A percentile compares a stretch with the other conserved stretches of the same genome.
Evolutionary conservation across 2,113 vertebrate genomes (phyloP).

Genomic region (Pampusana beccarii): DNA sequence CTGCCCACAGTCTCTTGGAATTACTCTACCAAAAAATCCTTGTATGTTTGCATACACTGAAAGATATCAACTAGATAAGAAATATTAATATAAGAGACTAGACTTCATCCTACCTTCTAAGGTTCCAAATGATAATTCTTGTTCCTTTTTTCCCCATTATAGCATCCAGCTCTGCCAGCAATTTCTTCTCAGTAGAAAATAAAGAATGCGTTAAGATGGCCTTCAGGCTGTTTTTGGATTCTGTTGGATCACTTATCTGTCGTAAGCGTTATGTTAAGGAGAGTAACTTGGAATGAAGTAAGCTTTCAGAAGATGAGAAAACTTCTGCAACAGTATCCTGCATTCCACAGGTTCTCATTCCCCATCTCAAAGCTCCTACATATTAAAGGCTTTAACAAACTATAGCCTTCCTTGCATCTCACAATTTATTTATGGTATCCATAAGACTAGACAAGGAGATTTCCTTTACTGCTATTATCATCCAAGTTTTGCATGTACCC

Average conservation of each 20-base stretch:
- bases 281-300: neutral
- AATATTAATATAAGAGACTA: neutral
- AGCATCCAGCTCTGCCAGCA: slow-evolving; percentile 83
- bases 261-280: slow-evolving; percentile 82
- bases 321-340: neutral
- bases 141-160: slow-evolving; percentile 86
- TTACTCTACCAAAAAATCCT: neutral
- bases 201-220: slow-evolving; percentile 87
- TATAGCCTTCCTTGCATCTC: neutral
- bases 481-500: neutral
- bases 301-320: neutral
- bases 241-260: slow-evolving; percentile 69
- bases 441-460: neutral
- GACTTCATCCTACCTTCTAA: slow-evolving; percentile 79
- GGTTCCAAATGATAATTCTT: slow-evolving; percentile 95
- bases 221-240: slow-evolving; percentile 80
- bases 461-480: neutral
- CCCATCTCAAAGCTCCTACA: neutral
- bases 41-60: neutral
- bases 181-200: slow-evolving; percentile 79
- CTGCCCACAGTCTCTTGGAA: neutral
- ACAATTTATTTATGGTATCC: neutral
- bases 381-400: neutral
- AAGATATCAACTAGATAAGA: neutral
- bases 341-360: neutral